These are phyloP conservation scores for Pachyramphus minor DNA, from an alignment of 2,113 vertebrate species.

Conservation along the genomic window DNA sequence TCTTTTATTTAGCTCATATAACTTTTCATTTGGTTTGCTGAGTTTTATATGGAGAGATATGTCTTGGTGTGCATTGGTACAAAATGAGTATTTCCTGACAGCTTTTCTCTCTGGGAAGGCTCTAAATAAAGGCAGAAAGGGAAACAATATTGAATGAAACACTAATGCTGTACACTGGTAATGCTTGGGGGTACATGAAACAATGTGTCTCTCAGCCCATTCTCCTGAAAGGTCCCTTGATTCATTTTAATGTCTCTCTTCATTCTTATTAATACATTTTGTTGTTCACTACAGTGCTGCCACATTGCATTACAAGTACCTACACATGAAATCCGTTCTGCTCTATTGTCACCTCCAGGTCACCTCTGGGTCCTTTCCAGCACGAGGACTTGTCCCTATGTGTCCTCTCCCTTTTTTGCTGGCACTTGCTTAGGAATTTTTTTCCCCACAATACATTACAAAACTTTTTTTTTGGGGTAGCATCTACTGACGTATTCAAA, in stretches of 20 bases:
- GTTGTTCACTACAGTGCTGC: background rate
- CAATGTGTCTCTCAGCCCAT: background rate
- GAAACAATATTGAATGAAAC: background rate
- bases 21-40: background rate
- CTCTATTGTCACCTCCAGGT: background rate
- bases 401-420: background rate
- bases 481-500: background rate
- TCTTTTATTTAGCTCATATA: background rate
- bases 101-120: background rate
- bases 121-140: background rate
- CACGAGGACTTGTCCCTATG: rapidly evolving
- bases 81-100: background rate
- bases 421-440: background rate
- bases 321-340: rapidly evolving
- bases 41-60: background rate
- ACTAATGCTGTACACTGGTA: background rate
- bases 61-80: background rate
- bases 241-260: background rate
- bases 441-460: background rate
- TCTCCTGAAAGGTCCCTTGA: background rate
- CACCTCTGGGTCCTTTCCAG: background rate
- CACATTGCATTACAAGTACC: background rate
- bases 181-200: background rate
- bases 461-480: background rate
- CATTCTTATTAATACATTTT: background rate